Conservation (phyloP, 2,888 invertebrate species). For the Caenorhabditis drosophilae region DNA sequence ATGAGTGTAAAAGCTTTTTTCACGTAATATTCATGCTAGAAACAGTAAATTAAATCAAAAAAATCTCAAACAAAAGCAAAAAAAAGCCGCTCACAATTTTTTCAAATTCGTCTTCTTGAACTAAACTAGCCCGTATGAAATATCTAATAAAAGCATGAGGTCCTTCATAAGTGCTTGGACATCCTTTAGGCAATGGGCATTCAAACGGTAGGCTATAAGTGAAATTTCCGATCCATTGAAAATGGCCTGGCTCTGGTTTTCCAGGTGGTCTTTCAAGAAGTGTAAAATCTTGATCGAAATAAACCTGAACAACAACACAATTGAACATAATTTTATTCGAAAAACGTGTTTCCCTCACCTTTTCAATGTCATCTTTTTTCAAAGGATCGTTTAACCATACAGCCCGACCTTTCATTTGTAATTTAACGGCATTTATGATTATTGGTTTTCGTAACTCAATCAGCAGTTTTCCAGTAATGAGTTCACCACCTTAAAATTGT, state of each 20-base stretch:
- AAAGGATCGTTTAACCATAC: conserved; percentile 49
- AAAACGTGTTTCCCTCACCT: too few species aligned
- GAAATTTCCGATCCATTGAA: conserved; percentile 64
- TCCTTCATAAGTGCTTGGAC: conserved; percentile 64
- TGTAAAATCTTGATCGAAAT: conserved; percentile 66
- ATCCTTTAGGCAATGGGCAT: conserved; percentile 63
- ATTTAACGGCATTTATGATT: conserved; percentile 47
- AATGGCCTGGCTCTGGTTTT: conserved; percentile 63
- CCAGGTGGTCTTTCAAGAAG: conserved; percentile 68
- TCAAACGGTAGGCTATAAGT: conserved; percentile 66
- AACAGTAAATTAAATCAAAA: conserved; percentile 1
- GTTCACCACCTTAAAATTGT: conserved; percentile 49
- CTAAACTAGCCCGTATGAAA: conserved; percentile 60
- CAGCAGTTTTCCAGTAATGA: conserved; percentile 44
- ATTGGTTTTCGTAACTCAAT: conserved; percentile 45
- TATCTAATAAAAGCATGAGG: conserved; percentile 66
- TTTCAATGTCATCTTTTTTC: conserved; percentile 54
- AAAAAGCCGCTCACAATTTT: too few species aligned
- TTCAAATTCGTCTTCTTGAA: conserved; percentile 54
- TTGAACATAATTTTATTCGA: conserved; percentile 1
- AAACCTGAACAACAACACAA: conserved; percentile 51
- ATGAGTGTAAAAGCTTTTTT: conserved; percentile 63
- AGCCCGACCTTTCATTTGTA: conserved; percentile 56
- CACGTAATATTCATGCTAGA: conserved; percentile 62
- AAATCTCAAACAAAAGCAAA: too few species aligned